Evolutionary conservation across 2,888 invertebrate species (phyloP).

Genomic region (Stenchaetothrips biformis): DNA sequence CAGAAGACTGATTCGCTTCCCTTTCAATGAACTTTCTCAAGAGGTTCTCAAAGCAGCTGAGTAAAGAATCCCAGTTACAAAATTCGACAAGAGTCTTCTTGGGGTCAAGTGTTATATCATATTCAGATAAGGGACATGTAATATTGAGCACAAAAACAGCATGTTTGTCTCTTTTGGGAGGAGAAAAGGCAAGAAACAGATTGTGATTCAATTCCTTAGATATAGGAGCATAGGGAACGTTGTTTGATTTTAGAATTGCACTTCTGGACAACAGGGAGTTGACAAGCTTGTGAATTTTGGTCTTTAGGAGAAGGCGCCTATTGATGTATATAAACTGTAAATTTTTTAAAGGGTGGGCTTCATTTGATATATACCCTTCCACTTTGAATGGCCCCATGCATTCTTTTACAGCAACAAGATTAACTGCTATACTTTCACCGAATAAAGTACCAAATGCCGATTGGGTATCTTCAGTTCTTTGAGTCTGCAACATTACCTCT

Average conservation of each 20-base stretch:
- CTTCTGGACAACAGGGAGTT: constrained; percentile 44
- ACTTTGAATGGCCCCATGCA: constrained; percentile 46
- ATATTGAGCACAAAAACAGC: constrained; percentile 54
- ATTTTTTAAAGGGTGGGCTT: constrained; percentile 46
- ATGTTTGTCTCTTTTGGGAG: constrained; percentile 37
- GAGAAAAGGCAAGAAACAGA: background rate
- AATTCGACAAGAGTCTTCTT: constrained; percentile 53
- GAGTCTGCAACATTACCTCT: constrained; percentile 56
- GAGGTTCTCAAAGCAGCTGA: constrained; percentile 45
- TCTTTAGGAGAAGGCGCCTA: constrained; percentile 52
- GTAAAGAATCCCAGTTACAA: constrained; percentile 49
- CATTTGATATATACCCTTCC: constrained; percentile 55
- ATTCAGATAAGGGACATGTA: constrained; percentile 49
- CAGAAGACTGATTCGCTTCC: background rate
- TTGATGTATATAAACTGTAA: constrained; percentile 64
- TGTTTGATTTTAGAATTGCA: constrained; percentile 13
- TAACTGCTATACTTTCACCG: constrained; percentile 45
- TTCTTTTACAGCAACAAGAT: constrained; percentile 39
- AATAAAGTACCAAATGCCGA: constrained; percentile 48
- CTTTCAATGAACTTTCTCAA: constrained; percentile 37
- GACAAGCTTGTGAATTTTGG: constrained; percentile 50
- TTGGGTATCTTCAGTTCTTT: constrained; percentile 47
- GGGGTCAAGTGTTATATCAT: constrained; percentile 51
- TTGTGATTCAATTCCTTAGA: constrained; percentile 32
- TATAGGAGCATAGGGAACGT: background rate